Conservation (phyloP, 1,140 invertebrate genomes). For the Ganaspis sp. region DNA sequence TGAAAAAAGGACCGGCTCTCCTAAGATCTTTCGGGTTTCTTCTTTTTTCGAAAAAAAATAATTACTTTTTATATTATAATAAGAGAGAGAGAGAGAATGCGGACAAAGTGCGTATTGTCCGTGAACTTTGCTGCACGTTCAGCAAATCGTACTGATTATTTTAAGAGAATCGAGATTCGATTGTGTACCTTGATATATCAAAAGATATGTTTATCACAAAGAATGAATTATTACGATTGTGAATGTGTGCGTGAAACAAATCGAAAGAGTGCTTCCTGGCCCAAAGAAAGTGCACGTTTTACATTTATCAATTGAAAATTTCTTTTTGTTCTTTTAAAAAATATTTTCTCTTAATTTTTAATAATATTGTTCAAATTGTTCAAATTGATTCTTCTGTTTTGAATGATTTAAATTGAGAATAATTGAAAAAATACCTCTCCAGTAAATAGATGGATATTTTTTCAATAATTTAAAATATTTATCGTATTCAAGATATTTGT, state of each 20-base stretch:
- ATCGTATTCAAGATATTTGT: too few species aligned
- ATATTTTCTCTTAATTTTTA: too few species aligned
- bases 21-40: slow-evolving; percentile 54
- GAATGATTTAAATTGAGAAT: too few species aligned
- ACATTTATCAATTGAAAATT: not conserved
- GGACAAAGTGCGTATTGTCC: slow-evolving; percentile 49
- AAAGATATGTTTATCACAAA: slow-evolving; percentile 34
- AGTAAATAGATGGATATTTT: too few species aligned
- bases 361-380: too few species aligned
- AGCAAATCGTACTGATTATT: slow-evolving; percentile 71
- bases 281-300: not conserved
- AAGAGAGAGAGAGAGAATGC: not conserved
- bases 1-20: slow-evolving; percentile 43
- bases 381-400: too few species aligned
- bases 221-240: slow-evolving; percentile 24
- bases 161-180: slow-evolving; percentile 65
- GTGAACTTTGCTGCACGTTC: slow-evolving; percentile 46
- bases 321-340: not conserved
- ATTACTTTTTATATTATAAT: slow-evolving; percentile 38
- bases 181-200: slow-evolving; percentile 60
- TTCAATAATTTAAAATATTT: too few species aligned
- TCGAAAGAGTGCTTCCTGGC: slow-evolving; percentile 42
- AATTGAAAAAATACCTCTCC: too few species aligned
- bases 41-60: slow-evolving; percentile 47
- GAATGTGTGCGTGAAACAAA: slow-evolving; percentile 42